These are phyloP conservation scores for Merodon equestris DNA, from an alignment of 2,888 invertebrate species.

Conservation along the genomic window DNA sequence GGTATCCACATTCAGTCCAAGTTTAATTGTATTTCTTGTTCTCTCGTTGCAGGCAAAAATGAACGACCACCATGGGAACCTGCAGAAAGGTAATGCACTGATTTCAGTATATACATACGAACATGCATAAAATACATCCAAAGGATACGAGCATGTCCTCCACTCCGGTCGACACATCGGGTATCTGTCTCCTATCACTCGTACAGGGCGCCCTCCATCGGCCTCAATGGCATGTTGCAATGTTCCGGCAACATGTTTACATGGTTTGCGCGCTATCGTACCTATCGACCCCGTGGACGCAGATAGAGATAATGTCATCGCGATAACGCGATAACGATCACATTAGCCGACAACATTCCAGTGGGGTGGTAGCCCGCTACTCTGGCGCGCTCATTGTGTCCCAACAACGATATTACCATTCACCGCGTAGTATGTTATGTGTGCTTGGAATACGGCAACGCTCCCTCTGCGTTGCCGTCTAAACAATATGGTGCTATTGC, in stretches of 20 bases:
- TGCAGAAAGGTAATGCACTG: constrained; percentile 78
- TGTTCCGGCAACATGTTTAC: constrained; percentile 67
- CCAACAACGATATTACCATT: constrained; percentile 32
- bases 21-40: too few species aligned
- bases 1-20: too few species aligned
- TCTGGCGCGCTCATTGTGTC: background rate
- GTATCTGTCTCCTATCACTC: constrained; percentile 44
- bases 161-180: constrained; percentile 17
- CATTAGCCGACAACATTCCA: constrained; percentile 35
- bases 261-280: constrained; percentile 60
- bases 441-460: background rate
- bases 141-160: background rate
- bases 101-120: constrained; percentile 13
- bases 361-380: background rate
- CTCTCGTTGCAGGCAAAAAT: constrained; percentile 77
- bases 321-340: constrained; percentile 53
- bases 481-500: constrained; percentile 35
- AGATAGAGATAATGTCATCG: constrained; percentile 63
- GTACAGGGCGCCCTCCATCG: constrained; percentile 18
- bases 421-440: constrained; percentile 31
- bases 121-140: too few species aligned
- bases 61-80: constrained; percentile 79
- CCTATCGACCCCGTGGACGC: constrained; percentile 40
- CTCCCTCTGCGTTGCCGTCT: constrained; percentile 45
- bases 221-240: constrained; percentile 25